Conservation (phyloP, 2,113 vertebrate genomes). For the Albula glossodonta region DNA sequence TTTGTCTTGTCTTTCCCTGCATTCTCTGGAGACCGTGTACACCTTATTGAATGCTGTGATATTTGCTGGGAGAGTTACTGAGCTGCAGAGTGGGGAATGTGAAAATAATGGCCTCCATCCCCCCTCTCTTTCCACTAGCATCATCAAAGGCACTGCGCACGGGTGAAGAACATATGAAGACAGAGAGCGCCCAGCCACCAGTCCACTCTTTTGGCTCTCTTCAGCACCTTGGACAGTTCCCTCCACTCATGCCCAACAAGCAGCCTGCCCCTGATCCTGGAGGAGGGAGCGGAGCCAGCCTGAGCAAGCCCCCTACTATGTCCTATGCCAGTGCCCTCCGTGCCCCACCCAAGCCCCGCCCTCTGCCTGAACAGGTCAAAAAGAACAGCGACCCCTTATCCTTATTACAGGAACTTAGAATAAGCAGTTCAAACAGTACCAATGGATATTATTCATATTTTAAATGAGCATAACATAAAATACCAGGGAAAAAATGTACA, state of each 20-base stretch:
- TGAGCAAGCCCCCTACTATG: constrained; percentile 89
- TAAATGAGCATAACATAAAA: constrained; percentile 82
- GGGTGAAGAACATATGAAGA: constrained; percentile 83
- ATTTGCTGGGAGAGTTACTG: background rate
- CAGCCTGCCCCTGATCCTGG: constrained; percentile 79
- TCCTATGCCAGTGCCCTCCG: constrained; percentile 96
- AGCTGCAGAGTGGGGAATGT: background rate
- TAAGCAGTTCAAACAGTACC: constrained; percentile 97
- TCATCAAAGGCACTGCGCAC: constrained; percentile 81
- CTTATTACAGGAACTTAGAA: constrained; percentile 96
- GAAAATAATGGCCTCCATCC: background rate
- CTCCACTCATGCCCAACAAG: constrained; percentile 92
- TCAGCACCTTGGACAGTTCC: constrained; percentile 96
- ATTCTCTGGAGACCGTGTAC: background rate
- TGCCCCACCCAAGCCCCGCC: constrained; percentile 91
- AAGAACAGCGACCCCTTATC: constrained; percentile 97
- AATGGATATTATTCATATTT: constrained; percentile 99
- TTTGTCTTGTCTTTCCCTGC: background rate
- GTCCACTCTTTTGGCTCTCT: constrained; percentile 82
- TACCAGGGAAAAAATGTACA: constrained; percentile 58
- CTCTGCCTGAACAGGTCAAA: constrained; percentile 91
- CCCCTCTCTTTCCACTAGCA: constrained; percentile 60
- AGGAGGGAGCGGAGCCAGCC: constrained; percentile 61
- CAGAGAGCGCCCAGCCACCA: constrained; percentile 77
- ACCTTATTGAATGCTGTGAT: background rate